Conservation (phyloP, 2,113 vertebrate species). For the Cavia aperea region DNA sequence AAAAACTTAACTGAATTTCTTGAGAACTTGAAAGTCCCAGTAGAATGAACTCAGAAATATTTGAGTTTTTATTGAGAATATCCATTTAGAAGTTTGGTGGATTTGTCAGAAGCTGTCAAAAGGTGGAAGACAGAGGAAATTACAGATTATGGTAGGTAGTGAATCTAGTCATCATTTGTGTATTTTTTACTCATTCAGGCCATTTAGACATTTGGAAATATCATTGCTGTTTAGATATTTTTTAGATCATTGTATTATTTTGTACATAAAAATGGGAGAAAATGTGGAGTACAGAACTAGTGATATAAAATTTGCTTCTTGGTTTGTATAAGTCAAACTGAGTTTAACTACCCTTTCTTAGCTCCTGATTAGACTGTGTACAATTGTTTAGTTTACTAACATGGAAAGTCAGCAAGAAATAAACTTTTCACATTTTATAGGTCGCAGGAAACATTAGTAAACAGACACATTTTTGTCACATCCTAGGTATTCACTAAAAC, state of each 20-base stretch:
- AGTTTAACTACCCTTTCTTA: neutral
- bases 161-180: neutral
- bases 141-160: neutral
- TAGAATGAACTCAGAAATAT: conserved; percentile 41
- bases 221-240: neutral
- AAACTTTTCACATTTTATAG: neutral
- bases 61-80: neutral
- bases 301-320: neutral
- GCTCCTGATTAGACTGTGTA: neutral
- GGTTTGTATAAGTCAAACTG: neutral
- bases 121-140: neutral
- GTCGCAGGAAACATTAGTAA: neutral
- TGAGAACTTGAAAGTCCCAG: conserved; percentile 18
- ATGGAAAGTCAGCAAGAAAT: neutral
- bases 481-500: neutral
- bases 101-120: neutral
- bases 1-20: conserved; percentile 30
- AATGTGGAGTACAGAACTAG: neutral
- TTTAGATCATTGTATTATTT: neutral
- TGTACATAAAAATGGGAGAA: neutral
- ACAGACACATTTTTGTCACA: neutral
- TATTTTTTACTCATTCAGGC: neutral
- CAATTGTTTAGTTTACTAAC: neutral
- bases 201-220: neutral
- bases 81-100: neutral